phyloP scores from a whole-genome alignment of 2,797 vertebrate species.

The Gobio occitaniae region DNA sequence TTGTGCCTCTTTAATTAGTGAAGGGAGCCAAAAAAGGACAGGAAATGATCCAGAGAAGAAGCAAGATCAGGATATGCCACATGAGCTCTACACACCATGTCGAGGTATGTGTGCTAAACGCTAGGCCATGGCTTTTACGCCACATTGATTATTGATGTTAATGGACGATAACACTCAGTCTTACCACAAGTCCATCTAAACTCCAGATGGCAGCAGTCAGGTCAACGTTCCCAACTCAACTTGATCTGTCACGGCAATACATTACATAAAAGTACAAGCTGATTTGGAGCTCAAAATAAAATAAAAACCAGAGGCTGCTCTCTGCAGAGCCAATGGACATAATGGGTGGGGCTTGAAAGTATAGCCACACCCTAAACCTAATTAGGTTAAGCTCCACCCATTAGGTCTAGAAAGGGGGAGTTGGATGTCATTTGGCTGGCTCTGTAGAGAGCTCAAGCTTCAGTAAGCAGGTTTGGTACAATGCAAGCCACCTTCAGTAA shows the following conservation, averaged over 20 bases:
- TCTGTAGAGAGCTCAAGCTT: background rate
- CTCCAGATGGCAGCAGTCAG: constrained; percentile 29
- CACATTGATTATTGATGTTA: constrained; percentile 43
- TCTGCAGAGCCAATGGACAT: background rate
- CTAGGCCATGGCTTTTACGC: background rate
- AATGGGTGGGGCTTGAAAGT: background rate
- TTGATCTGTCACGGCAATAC: background rate
- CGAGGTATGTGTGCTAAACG: background rate
- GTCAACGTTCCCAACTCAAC: background rate
- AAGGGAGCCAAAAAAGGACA: background rate
- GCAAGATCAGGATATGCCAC: background rate
- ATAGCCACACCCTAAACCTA: background rate
- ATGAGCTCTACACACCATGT: background rate
- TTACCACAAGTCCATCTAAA: background rate
- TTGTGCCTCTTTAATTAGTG: background rate
- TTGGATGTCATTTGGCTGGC: background rate
- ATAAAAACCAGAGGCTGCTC: background rate
- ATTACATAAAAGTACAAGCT: background rate
- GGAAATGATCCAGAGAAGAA: background rate
- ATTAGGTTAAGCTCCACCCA: background rate
- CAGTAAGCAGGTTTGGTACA: background rate
- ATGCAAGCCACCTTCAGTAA: background rate
- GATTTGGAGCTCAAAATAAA: background rate
- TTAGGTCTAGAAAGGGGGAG: background rate
- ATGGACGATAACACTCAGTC: background rate